Percentiles rank a stretch among this genome's conserved stretches.
Conservation (phyloP, 2,113 vertebrate genomes). For the Poecilia latipinna region DNA sequence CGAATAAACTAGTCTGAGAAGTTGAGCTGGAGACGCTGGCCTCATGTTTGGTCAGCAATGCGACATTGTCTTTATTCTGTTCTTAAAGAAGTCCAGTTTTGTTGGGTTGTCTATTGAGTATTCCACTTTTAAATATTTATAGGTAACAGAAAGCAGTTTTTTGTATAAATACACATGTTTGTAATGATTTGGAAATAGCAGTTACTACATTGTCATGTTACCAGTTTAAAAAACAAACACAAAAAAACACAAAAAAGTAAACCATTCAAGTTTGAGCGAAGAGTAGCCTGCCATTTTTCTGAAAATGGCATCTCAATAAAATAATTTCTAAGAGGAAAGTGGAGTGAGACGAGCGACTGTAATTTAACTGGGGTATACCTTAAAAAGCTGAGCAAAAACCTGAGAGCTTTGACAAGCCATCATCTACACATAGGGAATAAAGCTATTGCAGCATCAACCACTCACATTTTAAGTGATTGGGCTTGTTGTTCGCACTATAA, state of each 20-base stretch:
- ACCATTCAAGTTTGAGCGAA: not conserved
- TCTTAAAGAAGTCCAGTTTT: not conserved
- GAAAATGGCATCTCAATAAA: not conserved
- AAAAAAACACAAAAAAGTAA: not conserved
- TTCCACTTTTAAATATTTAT: not conserved
- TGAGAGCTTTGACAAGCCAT: no score
- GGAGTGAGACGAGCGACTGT: no score
- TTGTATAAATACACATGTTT: not conserved
- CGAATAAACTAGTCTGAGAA: no score
- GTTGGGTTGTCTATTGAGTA: not conserved
- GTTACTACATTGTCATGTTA: not conserved
- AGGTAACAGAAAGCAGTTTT: not conserved
- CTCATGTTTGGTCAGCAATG: no score
- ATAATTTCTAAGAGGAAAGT: not conserved
- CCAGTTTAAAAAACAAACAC: not conserved
- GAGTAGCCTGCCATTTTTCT: not conserved
- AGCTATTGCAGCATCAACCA: no score
- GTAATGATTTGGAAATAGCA: not conserved
- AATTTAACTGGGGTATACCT: no score
- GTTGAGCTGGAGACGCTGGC: no score
- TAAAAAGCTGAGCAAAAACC: no score
- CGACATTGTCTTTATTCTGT: no score
- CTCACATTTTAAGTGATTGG: no score
- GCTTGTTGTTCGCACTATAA: no score
- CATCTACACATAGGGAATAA: no score